These are phyloP conservation scores for Scaeva pyrastri DNA, from an alignment of 2,888 invertebrate genomes.

Conservation along the genomic window DNA sequence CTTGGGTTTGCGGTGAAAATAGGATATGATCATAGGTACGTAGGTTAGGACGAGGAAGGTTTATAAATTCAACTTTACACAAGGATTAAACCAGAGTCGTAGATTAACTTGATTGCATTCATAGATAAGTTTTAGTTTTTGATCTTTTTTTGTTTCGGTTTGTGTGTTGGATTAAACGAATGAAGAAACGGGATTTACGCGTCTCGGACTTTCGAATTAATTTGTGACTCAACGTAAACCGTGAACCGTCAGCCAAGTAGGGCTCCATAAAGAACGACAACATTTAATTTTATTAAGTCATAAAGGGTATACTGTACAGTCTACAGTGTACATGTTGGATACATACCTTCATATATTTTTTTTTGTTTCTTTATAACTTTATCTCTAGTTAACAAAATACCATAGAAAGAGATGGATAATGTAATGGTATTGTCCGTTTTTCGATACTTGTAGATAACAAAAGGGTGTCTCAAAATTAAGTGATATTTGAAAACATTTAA, in stretches of 20 bases:
- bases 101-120: constrained; percentile 73
- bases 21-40: neutral
- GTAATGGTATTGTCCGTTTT: no score
- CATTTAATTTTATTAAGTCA: constrained; percentile 63
- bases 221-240: neutral
- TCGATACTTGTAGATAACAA: no score
- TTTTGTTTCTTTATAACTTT: no score
- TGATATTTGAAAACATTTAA: no score
- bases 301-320: no score
- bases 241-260: neutral
- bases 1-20: neutral
- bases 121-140: constrained; percentile 59
- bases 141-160: constrained; percentile 13
- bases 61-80: neutral
- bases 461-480: no score
- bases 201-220: constrained; percentile 16
- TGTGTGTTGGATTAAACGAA: constrained; percentile 69
- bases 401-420: no score
- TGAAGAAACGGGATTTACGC: constrained; percentile 64
- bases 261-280: constrained; percentile 3
- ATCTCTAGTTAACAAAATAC: no score
- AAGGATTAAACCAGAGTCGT: constrained; percentile 64
- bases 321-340: no score
- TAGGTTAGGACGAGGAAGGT: no score
- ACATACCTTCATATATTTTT: no score